Evolutionary conservation across 1,140 invertebrate genomes (phyloP), one percentile per base, ranked within the genome.

Genomic region (Lanistes nyassanus): DNA sequence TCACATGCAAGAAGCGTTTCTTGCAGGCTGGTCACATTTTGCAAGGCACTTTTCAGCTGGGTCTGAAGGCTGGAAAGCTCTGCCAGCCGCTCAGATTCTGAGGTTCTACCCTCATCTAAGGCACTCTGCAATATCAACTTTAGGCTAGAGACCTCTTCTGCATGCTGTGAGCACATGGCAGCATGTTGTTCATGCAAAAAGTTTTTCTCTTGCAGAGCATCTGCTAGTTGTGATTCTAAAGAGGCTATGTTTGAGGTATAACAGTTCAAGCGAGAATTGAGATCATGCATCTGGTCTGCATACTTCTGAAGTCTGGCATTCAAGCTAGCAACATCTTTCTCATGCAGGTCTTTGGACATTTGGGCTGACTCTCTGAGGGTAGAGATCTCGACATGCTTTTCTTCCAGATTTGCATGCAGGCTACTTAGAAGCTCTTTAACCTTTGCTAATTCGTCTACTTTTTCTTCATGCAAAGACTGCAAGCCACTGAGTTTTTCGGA

Each of bases 401-500:
- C 31, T 51, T 79, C 65, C 68, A 76, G 31, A 60, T 31, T 70
- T 21, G 55, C 36, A 60, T 71, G 69, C 67, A 79, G 68, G 31
- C 58, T 65, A 29, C 0, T 6, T 29, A 65, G 4, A 16, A 39
- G 55, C 36, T 66, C 51, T 29, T 64, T 51, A 53, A 73, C 64
- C 56, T 79, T 55, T 4, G 56, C 56, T 16, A 42, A 42, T 37
- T 73, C 62, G 26, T 36, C 47, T 26, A 51, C 34, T 53, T 67
- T 73, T 21, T 72, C 55, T 42, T 74, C 62, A 13, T 72, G 56
- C 42, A 36, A 79, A 26, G 56, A 64, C 36, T 72, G 60, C 51
- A 55, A 68, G 47, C 26, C 60, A 66, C n/a, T 73, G 56, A 70
- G 75, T 65, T 75, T 71, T 72, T 75, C 74, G 39, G 74, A 79